Base-by-base conservation (phyloP, 2,797 vertebrate genomes). In the Alfaro cultratus region DNA sequence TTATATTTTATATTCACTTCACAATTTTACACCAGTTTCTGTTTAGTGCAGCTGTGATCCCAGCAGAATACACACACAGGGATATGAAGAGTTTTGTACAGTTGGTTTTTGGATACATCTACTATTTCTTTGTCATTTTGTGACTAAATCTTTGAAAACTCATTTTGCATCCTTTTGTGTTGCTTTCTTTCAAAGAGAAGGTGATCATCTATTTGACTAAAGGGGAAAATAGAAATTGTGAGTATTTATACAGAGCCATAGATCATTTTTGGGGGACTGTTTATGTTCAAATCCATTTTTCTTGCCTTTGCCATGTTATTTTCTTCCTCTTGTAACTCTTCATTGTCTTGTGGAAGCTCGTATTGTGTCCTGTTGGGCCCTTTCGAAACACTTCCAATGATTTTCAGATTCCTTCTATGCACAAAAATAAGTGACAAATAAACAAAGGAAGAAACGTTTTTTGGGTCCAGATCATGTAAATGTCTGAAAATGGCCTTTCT, bases 351-450 rank as follows among this genome's bases (percentile, higher is more conserved):
- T 67, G 34, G 34, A 29, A 36, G 7, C 31, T 34, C 31, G 26
- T 39, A 21, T 36, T 1, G 10, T n/a, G 18, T 68, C 4, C 34
- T 39, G 18, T 5, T 39, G 8, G 9, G 18, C 62, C 16, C 21
- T 41, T 23, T 36, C 23, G 10, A 68, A 4, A 34, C 21, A 11
- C 23, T 67, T 10, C 3, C 31, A 18, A 43, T 78, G 51, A 51
- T 31, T 45, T 45, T 34, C 29, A 75, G 16, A 75, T 79, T 75
- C 45, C n/a, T 46, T n/a, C 39, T 23, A 71, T 60, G 55, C 45
- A 3, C 7, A 62, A 79, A 49, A 18, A 47, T 16, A 8, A 26
- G 23, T 26, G 4, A n/a, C 43, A 72, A 74, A 74, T 73, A 79
- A 36, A 74, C 10, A 41, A 18, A 41, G 43, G 51, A 60, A 49